Percentiles rank a stretch among this genome's conserved stretches.
Conservation (phyloP, 2,888 invertebrate genomes). For the Diploptera punctata region DNA sequence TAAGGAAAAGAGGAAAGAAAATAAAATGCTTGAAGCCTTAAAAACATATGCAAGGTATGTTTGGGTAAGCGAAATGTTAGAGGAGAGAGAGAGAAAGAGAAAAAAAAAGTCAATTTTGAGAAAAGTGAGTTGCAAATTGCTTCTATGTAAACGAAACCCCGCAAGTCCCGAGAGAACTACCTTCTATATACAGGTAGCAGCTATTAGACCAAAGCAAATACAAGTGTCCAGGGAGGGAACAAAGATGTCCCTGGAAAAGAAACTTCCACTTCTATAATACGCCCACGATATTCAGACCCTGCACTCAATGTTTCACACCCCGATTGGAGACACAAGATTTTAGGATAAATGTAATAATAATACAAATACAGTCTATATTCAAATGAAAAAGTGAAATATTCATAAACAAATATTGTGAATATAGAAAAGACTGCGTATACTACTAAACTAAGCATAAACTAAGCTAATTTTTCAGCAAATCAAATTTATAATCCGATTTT, state of each 20-base stretch:
- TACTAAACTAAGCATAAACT: no score
- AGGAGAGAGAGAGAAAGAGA: no score
- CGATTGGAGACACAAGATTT: no score
- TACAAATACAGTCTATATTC: no score
- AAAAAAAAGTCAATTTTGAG: conserved; percentile 22
- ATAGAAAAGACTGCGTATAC: no score
- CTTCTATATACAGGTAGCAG: not conserved
- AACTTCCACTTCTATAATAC: not conserved
- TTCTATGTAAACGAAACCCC: conserved; percentile 28
- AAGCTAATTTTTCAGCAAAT: no score
- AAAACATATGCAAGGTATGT: not conserved
- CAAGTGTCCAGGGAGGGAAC: conserved; percentile 16
- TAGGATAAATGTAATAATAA: no score
- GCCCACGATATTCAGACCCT: not conserved
- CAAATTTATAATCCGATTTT: no score
- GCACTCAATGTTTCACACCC: no score
- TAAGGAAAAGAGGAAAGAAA: not conserved
- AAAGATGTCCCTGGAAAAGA: not conserved
- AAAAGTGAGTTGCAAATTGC: conserved; percentile 25
- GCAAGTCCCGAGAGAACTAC: conserved; percentile 6
- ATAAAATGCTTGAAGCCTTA: not conserved
- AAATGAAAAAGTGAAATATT: no score
- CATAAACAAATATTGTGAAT: no score
- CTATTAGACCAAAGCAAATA: conserved; percentile 17
- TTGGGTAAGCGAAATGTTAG: not conserved